Conservation (phyloP, 2,113 vertebrate species). For the Nothoprocta pentlandii region DNA sequence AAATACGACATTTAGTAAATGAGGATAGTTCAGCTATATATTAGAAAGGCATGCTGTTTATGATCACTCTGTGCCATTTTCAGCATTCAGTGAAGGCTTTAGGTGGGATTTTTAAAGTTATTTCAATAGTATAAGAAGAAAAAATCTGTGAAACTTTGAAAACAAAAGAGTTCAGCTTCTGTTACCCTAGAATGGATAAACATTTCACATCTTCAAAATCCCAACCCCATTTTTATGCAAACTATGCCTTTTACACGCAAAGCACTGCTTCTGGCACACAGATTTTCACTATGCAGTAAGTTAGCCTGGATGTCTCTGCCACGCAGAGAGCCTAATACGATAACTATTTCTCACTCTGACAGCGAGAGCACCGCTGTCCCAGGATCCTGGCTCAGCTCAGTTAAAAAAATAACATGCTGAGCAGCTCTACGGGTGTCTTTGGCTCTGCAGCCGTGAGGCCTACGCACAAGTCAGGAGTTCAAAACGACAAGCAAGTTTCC, state of each 20-base stretch:
- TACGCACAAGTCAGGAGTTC: constrained; percentile 65
- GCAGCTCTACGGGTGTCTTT: constrained; percentile 40
- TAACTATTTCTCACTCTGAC: constrained; percentile 66
- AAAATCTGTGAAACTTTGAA: neutral
- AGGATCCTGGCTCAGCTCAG: constrained; percentile 58
- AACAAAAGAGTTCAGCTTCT: neutral
- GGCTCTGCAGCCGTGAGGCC: constrained; percentile 13
- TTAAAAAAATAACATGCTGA: constrained; percentile 32
- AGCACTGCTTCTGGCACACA: neutral
- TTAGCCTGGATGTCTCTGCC: neutral
- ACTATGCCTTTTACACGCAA: neutral
- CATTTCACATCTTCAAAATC: neutral
- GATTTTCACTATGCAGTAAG: constrained; percentile 11
- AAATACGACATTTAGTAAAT: neutral
- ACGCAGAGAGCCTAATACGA: constrained; percentile 62
- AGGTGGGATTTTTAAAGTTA: neutral
- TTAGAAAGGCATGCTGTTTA: neutral
- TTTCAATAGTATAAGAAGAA: neutral
- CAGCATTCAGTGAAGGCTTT: neutral
- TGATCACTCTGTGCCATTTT: neutral
- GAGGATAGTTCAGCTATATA: neutral
- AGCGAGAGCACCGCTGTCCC: constrained; percentile 35
- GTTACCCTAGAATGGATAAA: neutral
- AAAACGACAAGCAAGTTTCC: constrained; percentile 55
- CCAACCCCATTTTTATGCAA: constrained; percentile 10